Conservation (phyloP, 2,888 invertebrate species). For the Cepaea hortensis region DNA sequence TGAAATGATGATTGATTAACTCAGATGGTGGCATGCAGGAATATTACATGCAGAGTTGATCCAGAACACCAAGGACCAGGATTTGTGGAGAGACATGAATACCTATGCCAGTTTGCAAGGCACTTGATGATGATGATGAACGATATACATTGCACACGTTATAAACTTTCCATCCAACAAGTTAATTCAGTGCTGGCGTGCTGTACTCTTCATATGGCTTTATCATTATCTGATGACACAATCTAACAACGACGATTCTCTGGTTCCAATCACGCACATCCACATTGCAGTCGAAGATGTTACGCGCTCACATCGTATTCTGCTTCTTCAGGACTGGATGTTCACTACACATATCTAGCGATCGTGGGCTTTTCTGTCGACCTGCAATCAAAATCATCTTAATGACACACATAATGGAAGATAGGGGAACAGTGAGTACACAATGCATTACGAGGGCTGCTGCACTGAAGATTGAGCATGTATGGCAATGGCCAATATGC, state of each 20-base stretch:
- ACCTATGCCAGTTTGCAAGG: no score
- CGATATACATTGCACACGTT: background rate
- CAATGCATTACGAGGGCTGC: no score
- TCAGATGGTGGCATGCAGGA: no score
- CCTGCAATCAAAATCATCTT: background rate
- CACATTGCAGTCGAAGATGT: background rate
- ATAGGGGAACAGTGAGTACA: no score
- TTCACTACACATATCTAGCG: background rate
- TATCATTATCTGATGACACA: background rate
- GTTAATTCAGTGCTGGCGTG: background rate
- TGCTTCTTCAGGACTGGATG: slow-evolving; percentile 18
- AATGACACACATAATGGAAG: background rate
- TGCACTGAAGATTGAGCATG: no score
- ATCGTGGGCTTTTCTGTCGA: slow-evolving; percentile 25
- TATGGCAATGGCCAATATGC: no score
- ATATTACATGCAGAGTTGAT: no score
- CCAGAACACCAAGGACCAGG: no score
- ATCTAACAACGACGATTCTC: background rate
- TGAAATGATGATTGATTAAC: no score
- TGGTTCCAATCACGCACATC: background rate
- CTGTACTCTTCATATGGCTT: background rate
- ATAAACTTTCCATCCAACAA: background rate
- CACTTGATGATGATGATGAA: no score
- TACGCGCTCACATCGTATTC: slow-evolving; percentile 29
- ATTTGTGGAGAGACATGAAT: no score